These are phyloP conservation scores for Scyliorhinus canicula DNA, from an alignment of 2,797 vertebrate species.

Conservation along the genomic window DNA sequence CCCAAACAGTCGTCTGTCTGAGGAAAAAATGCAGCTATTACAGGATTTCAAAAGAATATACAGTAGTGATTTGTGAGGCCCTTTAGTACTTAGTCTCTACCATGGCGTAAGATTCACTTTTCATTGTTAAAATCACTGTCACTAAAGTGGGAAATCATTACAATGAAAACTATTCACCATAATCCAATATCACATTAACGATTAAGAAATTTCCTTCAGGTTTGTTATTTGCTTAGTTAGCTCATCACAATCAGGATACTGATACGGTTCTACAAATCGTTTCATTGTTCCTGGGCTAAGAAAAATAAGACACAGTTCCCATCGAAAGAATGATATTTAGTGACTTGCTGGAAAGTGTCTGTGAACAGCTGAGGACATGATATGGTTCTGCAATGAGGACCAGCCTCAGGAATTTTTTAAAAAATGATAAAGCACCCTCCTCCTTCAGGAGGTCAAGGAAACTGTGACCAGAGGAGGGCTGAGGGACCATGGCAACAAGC, in stretches of 20 bases:
- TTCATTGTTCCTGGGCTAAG: not conserved
- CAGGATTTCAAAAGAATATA: not conserved
- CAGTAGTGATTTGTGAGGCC: not conserved
- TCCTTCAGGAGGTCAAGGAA: not conserved
- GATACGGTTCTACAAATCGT: not conserved
- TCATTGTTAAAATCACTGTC: not conserved
- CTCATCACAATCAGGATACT: not conserved
- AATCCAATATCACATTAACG: not conserved
- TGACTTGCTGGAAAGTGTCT: not conserved
- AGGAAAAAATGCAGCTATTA: constrained; percentile 10
- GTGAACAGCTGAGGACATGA: not conserved
- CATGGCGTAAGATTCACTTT: not conserved
- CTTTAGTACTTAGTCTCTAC: not conserved
- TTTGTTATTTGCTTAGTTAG: not conserved
- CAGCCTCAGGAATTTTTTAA: not conserved
- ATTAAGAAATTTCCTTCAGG: not conserved
- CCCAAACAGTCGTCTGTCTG: not conserved
- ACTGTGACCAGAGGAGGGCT: not conserved
- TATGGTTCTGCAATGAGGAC: not conserved
- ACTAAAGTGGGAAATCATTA: not conserved
- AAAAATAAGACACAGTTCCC: not conserved
- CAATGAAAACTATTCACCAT: not conserved
- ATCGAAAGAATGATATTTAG: not conserved
- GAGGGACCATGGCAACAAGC: not conserved
- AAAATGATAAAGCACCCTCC: not conserved